Evolutionary conservation across 1,140 invertebrate genomes (phyloP).

Genomic region (Zaprionus kolodkinae): DNA sequence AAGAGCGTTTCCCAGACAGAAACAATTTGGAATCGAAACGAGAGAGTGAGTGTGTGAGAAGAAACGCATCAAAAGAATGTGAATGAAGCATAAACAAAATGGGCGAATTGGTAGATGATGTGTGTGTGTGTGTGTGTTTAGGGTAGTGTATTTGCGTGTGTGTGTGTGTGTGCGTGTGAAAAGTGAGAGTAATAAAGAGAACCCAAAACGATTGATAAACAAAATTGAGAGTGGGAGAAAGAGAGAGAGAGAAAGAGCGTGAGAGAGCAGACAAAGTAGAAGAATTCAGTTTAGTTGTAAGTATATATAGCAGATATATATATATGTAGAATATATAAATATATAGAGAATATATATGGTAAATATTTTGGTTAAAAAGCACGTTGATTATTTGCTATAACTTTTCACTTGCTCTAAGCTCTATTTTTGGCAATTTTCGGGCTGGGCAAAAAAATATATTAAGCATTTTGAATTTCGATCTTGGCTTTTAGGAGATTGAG

Average conservation of each 20-base stretch:
- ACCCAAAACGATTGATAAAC: slow-evolving; percentile 29
- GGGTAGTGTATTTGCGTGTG: neutral
- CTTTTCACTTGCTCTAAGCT: slow-evolving; percentile 1
- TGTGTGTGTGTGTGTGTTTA: slow-evolving; percentile 30
- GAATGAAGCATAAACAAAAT: slow-evolving; percentile 39
- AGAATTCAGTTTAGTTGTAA: slow-evolving; percentile 51
- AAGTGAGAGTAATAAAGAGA: slow-evolving; percentile 23
- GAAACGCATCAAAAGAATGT: slow-evolving; percentile 36
- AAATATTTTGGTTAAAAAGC: slow-evolving; percentile 43
- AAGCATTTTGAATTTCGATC: slow-evolving; percentile 61
- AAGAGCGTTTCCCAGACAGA: slow-evolving; percentile 38
- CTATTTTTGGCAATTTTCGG: slow-evolving; percentile 19
- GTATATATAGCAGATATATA: slow-evolving; percentile 3
- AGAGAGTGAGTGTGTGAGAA: slow-evolving; percentile 22
- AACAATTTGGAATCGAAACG: slow-evolving; percentile 34
- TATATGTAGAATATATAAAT: slow-evolving; percentile 1
- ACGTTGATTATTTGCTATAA: slow-evolving; percentile 25
- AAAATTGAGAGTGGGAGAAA: slow-evolving; percentile 41
- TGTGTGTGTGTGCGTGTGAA: slow-evolving; percentile 12
- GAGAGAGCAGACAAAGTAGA: slow-evolving; percentile 79
- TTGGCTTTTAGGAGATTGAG: slow-evolving; percentile 5
- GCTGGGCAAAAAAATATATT: slow-evolving; percentile 16
- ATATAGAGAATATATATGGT: slow-evolving; percentile 4
- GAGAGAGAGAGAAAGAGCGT: slow-evolving; percentile 61
- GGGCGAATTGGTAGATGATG: slow-evolving; percentile 32